Percentiles rank a stretch among this genome's conserved stretches.
Conservation (phyloP, 2,888 invertebrate genomes). For the Sclerodermus sp. region DNA sequence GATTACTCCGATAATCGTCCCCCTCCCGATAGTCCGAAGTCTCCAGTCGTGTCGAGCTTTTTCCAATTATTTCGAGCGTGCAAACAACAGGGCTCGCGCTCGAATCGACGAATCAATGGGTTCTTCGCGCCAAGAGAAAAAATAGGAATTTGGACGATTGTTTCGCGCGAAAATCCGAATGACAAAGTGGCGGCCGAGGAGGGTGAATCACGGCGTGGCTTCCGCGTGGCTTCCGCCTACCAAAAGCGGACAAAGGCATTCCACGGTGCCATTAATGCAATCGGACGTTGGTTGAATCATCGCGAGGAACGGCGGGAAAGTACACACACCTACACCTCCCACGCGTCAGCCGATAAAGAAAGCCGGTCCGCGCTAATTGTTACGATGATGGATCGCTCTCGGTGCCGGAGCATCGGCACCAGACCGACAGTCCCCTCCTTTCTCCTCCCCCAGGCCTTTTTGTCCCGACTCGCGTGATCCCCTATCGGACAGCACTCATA, state of each 20-base stretch:
- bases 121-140: too few species aligned
- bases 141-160: too few species aligned
- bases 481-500: constrained; percentile 3
- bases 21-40: too few species aligned
- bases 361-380: constrained; percentile 39
- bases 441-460: constrained; percentile 20
- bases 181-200: background rate
- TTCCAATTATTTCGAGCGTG: too few species aligned
- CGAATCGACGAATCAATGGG: too few species aligned
- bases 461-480: constrained; percentile 12
- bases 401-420: constrained; percentile 13
- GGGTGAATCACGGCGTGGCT: background rate
- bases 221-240: constrained; percentile 16
- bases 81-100: too few species aligned
- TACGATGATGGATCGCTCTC: constrained; percentile 45
- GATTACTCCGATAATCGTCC: too few species aligned
- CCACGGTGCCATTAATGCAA: constrained; percentile 30
- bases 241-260: constrained; percentile 30
- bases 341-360: constrained; percentile 33
- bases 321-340: constrained; percentile 44
- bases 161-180: background rate
- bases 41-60: too few species aligned
- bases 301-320: constrained; percentile 4
- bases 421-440: too few species aligned
- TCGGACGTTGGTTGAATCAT: constrained; percentile 32